Conservation (phyloP, 1,140 invertebrate genomes). For the Conus betulinus region DNA sequence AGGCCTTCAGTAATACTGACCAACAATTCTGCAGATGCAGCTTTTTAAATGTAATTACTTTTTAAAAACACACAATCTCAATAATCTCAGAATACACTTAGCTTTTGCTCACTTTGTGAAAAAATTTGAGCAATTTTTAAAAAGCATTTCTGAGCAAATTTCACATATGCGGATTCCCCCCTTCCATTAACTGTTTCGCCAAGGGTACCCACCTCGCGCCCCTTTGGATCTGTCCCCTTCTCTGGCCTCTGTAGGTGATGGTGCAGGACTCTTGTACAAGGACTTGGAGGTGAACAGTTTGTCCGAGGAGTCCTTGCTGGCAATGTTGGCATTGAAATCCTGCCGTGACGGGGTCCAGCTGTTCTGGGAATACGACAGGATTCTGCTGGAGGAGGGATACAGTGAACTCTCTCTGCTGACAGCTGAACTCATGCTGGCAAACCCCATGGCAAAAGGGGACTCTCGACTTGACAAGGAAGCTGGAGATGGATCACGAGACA, state of each 20-base stretch:
- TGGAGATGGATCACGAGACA: not conserved
- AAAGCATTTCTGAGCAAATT: too few relatives aligned
- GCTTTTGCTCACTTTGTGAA: too few relatives aligned
- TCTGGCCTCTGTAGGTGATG: not conserved
- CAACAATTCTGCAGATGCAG: too few relatives aligned
- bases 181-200: too few relatives aligned
- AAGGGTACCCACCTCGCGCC: not conserved
- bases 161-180: too few relatives aligned
- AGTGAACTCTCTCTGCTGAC: not conserved
- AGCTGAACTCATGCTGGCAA: not conserved
- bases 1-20: too few relatives aligned
- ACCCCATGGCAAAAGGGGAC: not conserved
- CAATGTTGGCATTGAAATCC: not conserved
- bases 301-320: conserved; percentile 23
- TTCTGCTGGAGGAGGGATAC: not conserved
- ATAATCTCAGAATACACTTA: too few relatives aligned
- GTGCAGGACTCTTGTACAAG: not conserved
- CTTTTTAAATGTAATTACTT: too few relatives aligned
- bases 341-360: not conserved
- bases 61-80: too few relatives aligned
- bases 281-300: not conserved
- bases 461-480: not conserved
- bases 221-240: not conserved
- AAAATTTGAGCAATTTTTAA: too few relatives aligned
- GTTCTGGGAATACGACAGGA: not conserved